These are phyloP conservation scores for Cactoblastis cactorum DNA, from an alignment of 2,888 invertebrate genomes.

Conservation along the genomic window DNA sequence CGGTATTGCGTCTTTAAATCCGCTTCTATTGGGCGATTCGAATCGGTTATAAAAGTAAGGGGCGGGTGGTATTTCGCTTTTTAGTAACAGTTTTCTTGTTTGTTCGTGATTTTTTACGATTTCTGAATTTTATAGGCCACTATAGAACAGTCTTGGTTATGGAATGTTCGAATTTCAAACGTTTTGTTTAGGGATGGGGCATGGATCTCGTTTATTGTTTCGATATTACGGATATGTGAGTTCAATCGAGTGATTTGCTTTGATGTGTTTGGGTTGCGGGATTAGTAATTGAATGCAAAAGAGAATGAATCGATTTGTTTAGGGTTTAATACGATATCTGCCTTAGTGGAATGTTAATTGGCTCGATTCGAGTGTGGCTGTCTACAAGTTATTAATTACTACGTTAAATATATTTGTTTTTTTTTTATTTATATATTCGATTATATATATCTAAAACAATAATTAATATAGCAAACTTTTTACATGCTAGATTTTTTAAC, in stretches of 20 bases:
- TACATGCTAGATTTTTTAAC: too few species aligned
- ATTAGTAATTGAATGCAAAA: slow-evolving; percentile 9
- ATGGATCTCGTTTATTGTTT: not conserved
- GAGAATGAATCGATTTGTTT: not conserved
- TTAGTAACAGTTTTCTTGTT: slow-evolving; percentile 29
- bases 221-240: slow-evolving; percentile 9
- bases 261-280: not conserved
- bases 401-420: too few species aligned
- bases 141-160: slow-evolving; percentile 49
- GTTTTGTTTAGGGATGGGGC: slow-evolving; percentile 6
- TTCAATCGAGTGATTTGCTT: not conserved
- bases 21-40: slow-evolving; percentile 52
- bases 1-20: slow-evolving; percentile 48
- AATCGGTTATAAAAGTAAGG: slow-evolving; percentile 47
- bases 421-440: too few species aligned
- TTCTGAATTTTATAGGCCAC: slow-evolving; percentile 58
- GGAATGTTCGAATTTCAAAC: slow-evolving; percentile 25
- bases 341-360: too few species aligned
- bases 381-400: too few species aligned
- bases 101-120: slow-evolving; percentile 41
- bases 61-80: slow-evolving; percentile 41
- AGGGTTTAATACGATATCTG: not conserved
- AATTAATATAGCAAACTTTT: too few species aligned
- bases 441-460: too few species aligned
- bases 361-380: too few species aligned